phyloP scores from a whole-genome alignment of 2,888 invertebrate species.

The Platycheirus albimanus region DNA sequence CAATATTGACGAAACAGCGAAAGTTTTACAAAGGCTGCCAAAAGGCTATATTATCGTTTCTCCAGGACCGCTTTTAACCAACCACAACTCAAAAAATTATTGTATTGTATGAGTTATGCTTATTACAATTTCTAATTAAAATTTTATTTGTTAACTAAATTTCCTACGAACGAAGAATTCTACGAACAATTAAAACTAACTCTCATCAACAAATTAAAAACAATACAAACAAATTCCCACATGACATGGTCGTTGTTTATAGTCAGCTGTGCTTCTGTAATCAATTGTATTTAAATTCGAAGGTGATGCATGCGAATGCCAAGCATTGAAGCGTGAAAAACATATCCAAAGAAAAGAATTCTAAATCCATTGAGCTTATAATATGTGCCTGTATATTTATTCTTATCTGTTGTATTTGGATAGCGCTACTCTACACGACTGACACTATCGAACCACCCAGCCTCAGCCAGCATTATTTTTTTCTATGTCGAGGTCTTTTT shows the following conservation, averaged over 20 bases:
- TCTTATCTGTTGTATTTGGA: background rate
- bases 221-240: conserved; percentile 11
- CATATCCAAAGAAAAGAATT: conserved; percentile 36
- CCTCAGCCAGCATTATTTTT: conserved; percentile 24
- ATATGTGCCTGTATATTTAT: conserved; percentile 16
- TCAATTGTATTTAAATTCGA: conserved; percentile 34
- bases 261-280: background rate
- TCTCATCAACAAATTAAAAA: conserved; percentile 12
- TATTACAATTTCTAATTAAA: no score
- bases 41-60: no score
- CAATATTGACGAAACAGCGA: no score
- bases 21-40: no score
- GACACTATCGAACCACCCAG: conserved; percentile 22
- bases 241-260: conserved; percentile 8
- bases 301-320: conserved; percentile 35
- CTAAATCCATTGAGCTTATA: conserved; percentile 27
- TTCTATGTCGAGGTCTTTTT: conserved; percentile 60
- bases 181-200: background rate
- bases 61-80: no score
- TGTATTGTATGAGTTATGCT: no score
- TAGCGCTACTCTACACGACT: conserved; percentile 19
- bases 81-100: no score
- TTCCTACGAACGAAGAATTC: no score
- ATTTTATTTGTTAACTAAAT: no score
- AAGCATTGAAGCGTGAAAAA: conserved; percentile 54